A percentile compares a stretch with the other conserved stretches of the same genome.
These are phyloP conservation scores for Troides aeacus DNA, from an alignment of 2,888 invertebrate genomes.

Conservation along the genomic window DNA sequence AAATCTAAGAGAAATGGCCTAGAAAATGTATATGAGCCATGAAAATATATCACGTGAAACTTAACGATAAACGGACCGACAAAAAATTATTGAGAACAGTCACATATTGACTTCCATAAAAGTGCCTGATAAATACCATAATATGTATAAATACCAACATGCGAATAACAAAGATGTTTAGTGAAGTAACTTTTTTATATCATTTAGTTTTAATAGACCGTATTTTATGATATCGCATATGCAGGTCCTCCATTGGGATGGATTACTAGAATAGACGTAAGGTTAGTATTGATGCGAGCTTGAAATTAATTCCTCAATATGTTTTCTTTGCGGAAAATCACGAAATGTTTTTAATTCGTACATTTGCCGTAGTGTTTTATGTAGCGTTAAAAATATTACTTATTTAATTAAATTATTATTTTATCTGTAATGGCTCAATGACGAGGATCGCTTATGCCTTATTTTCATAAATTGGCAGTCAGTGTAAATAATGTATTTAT, in stretches of 20 bases:
- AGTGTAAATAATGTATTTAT: slow-evolving; percentile 10
- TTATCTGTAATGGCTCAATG: background rate
- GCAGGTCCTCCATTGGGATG: slow-evolving; percentile 10
- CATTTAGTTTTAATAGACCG: background rate
- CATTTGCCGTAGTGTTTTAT: background rate
- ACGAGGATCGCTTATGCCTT: slow-evolving; percentile 3
- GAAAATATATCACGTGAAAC: slow-evolving; percentile 3
- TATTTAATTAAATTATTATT: slow-evolving; percentile 2
- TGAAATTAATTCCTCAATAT: background rate
- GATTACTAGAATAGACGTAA: background rate
- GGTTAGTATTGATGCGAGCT: background rate
- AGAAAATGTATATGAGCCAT: background rate
- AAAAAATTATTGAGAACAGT: background rate
- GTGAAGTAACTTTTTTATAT: slow-evolving; percentile 9
- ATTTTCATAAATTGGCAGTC: slow-evolving; percentile 1
- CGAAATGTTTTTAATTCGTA: background rate
- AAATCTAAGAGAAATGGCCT: slow-evolving; percentile 52
- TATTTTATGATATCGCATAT: background rate
- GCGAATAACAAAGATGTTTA: slow-evolving; percentile 8
- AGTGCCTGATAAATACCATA: slow-evolving; percentile 25
- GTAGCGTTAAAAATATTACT: background rate
- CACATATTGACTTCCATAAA: slow-evolving; percentile 23
- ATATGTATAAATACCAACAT: slow-evolving; percentile 14
- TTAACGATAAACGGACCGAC: background rate
- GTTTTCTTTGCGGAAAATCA: background rate